Percentiles rank a stretch among this genome's conserved stretches.
Evolutionary conservation across 2,797 vertebrate species (phyloP).

Genomic region (Argyrosomus regius): DNA sequence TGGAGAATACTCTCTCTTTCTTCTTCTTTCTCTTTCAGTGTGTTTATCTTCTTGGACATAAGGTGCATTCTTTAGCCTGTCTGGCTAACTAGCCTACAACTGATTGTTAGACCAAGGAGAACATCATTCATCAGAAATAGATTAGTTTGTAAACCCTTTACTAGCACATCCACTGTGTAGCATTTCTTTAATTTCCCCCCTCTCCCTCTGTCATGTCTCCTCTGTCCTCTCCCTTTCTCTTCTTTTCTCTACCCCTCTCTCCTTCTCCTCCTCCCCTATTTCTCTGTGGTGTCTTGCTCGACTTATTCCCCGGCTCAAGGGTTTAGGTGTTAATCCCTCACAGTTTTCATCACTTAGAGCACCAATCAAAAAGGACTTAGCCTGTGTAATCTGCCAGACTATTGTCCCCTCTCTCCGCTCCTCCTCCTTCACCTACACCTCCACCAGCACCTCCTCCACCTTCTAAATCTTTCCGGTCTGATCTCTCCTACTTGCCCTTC

Average conservation of each 20-base stretch:
- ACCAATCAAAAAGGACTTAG: conserved; percentile 77
- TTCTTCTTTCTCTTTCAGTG: too few relatives aligned
- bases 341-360: conserved; percentile 69
- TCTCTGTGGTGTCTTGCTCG: conserved; percentile 47
- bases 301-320: conserved; percentile 51
- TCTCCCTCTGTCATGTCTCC: neutral
- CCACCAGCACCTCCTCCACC: neutral
- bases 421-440: conserved; percentile 2
- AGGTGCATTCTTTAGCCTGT: too few relatives aligned
- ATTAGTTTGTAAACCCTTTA: too few relatives aligned
- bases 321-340: conserved; percentile 65
- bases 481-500: neutral
- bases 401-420: conserved; percentile 35
- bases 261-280: neutral
- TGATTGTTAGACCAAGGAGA: too few relatives aligned
- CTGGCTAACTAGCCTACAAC: too few relatives aligned
- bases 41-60: too few relatives aligned
- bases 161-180: too few relatives aligned
- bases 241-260: neutral
- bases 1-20: too few relatives aligned
- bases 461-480: neutral
- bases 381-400: conserved; percentile 54
- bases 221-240: neutral
- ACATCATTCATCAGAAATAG: too few relatives aligned
- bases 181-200: neutral